A percentile compares a stretch with the other conserved stretches of the same genome.
phyloP scores from a whole-genome alignment of 2,113 vertebrate species.

The Brachyhypopomus occidentalis region DNA sequence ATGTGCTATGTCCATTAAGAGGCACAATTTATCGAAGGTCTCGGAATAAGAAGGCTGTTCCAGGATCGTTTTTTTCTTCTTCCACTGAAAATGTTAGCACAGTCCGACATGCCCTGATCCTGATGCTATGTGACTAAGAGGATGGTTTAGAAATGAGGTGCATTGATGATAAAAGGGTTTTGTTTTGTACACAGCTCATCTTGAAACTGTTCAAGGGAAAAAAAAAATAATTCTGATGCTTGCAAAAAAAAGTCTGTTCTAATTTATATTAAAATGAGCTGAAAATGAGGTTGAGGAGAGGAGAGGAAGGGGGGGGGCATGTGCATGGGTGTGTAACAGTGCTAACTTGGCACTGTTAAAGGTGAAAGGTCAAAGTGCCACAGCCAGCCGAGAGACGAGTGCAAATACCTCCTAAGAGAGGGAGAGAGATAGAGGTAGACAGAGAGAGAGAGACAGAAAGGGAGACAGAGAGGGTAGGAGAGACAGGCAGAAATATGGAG shows the following conservation, averaged over 20 bases:
- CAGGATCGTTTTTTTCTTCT: no score
- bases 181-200: no score
- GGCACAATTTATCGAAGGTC: no score
- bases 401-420: neutral
- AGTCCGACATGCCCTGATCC: no score
- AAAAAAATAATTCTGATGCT: no score
- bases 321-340: slow-evolving; percentile 50
- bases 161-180: no score
- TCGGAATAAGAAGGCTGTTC: no score
- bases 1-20: no score
- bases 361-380: slow-evolving; percentile 87
- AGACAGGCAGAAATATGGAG: slow-evolving; percentile 69
- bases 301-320: slow-evolving; percentile 25
- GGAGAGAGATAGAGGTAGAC: slow-evolving; percentile 62
- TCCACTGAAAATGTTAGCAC: no score
- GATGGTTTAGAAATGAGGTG: no score
- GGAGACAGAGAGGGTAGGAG: slow-evolving; percentile 40
- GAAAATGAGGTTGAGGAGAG: neutral
- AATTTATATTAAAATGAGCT: slow-evolving; percentile 5
- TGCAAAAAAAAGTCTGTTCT: neutral
- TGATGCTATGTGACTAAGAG: no score
- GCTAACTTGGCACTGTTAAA: slow-evolving; percentile 70
- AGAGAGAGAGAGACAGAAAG: slow-evolving; percentile 70
- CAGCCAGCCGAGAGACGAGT: slow-evolving; percentile 73
- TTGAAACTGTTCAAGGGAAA: no score